Evolutionary conservation across 2,888 invertebrate genomes (phyloP).

Genomic region (Epistrophella euchroma): DNA sequence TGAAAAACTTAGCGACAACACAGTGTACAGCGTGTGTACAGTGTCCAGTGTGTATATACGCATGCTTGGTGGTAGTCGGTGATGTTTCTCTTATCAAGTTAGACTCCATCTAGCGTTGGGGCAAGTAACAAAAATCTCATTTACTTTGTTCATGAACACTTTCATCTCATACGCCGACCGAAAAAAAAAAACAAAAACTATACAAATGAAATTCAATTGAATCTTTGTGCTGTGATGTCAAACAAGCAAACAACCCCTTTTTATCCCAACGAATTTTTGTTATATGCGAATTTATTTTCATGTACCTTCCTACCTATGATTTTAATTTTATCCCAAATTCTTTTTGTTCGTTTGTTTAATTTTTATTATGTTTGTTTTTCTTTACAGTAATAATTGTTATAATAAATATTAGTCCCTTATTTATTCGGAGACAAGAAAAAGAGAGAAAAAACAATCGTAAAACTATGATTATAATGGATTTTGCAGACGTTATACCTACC

Average conservation of each 20-base stretch:
- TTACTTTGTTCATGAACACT: constrained; percentile 48
- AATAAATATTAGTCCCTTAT: constrained; percentile 39
- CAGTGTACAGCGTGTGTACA: constrained; percentile 32
- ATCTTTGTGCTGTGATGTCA: constrained; percentile 10
- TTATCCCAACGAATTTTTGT: not conserved
- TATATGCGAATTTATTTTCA: constrained; percentile 39
- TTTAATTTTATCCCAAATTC: constrained; percentile 17
- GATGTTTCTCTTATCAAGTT: constrained; percentile 23
- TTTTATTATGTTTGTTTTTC: constrained; percentile 74
- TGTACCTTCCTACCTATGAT: no score
- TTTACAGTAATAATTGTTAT: constrained; percentile 54
- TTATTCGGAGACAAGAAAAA: not conserved
- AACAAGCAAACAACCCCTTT: constrained; percentile 56
- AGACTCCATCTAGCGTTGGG: constrained; percentile 81
- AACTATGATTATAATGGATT: constrained; percentile 64
- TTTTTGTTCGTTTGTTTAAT: constrained; percentile 41
- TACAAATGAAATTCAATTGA: constrained; percentile 36
- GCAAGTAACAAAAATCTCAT: constrained; percentile 51
- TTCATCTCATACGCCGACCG: constrained; percentile 51
- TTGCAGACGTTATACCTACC: constrained; percentile 9
- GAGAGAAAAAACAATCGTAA: constrained; percentile 42
- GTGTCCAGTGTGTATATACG: constrained; percentile 30
- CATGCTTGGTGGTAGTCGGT: constrained; percentile 54
- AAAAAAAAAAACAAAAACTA: constrained; percentile 15
- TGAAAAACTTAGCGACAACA: constrained; percentile 29